Percentiles rank a stretch among this genome's conserved stretches.
Conservation (phyloP, 2,888 invertebrate species). For the Xylota segnis region DNA sequence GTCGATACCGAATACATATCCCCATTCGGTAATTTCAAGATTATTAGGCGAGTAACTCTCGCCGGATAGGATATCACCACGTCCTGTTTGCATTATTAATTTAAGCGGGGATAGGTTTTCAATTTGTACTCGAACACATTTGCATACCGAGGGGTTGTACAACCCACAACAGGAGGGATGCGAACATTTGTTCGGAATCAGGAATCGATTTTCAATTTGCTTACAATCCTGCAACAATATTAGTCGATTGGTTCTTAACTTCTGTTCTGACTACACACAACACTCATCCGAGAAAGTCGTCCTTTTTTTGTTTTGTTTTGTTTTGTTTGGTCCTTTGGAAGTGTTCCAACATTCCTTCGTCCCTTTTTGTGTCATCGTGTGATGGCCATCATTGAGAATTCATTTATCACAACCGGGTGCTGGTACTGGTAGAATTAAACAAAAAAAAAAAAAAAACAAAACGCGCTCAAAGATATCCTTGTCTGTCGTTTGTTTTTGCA, state of each 20-base stretch:
- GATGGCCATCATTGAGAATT: constrained; percentile 75
- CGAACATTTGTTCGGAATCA: constrained; percentile 68
- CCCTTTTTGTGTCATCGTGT: constrained; percentile 69
- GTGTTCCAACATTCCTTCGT: not conserved
- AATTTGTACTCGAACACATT: constrained; percentile 69
- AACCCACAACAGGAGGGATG: constrained; percentile 17
- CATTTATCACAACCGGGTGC: constrained; percentile 65
- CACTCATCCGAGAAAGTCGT: constrained; percentile 35
- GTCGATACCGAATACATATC: constrained; percentile 16
- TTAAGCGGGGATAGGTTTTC: constrained; percentile 70
- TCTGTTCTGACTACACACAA: no score
- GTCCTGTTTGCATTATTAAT: constrained; percentile 64
- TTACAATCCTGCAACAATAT: constrained; percentile 54
- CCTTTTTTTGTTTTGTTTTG: constrained; percentile 26
- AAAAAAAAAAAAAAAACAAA: constrained; percentile 69
- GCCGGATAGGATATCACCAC: constrained; percentile 45
- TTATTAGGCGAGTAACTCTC: constrained; percentile 14
- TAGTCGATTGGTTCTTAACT: constrained; percentile 31
- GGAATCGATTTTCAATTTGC: constrained; percentile 75
- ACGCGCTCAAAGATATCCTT: constrained; percentile 49
- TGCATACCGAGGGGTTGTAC: constrained; percentile 54
- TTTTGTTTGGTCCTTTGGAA: constrained; percentile 3
- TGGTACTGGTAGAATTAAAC: constrained; percentile 25
- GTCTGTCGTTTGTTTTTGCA: constrained; percentile 45
- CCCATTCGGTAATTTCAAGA: constrained; percentile 28